Base-by-base conservation (phyloP, 1,140 invertebrate species). In the Hyphantria cunea region DNA sequence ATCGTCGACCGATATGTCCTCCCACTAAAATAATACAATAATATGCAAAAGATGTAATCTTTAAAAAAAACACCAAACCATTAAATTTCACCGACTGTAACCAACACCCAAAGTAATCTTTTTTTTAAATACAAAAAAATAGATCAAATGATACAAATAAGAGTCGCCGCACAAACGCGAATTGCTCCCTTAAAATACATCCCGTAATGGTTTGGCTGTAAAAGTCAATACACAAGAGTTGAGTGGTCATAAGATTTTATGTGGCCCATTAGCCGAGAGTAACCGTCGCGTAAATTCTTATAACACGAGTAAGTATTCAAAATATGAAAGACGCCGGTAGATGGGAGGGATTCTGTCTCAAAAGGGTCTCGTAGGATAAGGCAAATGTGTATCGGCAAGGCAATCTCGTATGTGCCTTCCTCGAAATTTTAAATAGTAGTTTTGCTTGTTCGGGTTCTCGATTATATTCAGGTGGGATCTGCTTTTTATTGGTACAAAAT, bases 191-290 rank as follows among this genome's bases (percentile, higher is more conserved):
- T 64, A 64, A 71, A 62, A 55, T 61, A 62, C 25, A 65, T 11
- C 8, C 37, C 34, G 48, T 61, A 69, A 71, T 50, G 67, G 51
- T 51, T 54, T 25, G 54, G 52, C 56, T 56, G 54, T 63, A 67
- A 67, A 67, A 71, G 64, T 71, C 69, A 67, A 71, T 71, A 71
- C 69, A 64, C 63, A 67, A 71, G 59, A 61, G 55, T 54, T 51
- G 69, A 71, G 69, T 71, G 69, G 69, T 56, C 61, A 61, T 71
- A 67, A 71, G 55, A 64, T 71, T 71, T 71, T 71, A 71, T 71
- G 69, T 41, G 56, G 9, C 55, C 65, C 64, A 64, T 71, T 67
- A 66, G 64, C 47, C 55, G 25, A 37, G 52, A 62, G 41, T 71
- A 67, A 71, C 64, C 55, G 64, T 13, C 61, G 50, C 61, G 64